Conservation (phyloP, 2,113 vertebrate genomes). For the Eupsittula cactorum region DNA sequence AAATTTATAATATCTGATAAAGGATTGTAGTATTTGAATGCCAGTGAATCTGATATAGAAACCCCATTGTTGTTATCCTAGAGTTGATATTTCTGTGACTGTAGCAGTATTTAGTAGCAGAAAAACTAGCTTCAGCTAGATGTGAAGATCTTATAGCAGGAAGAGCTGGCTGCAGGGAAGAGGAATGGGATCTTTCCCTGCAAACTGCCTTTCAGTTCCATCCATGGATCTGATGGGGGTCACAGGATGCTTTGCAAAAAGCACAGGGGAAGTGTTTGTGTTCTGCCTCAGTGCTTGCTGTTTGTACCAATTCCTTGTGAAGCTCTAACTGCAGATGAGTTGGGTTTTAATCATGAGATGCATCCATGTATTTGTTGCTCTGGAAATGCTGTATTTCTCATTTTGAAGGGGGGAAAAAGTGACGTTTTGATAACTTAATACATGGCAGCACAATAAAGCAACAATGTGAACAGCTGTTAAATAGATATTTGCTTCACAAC, state of each 20-base stretch:
- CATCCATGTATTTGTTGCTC: neutral
- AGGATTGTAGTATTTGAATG: neutral
- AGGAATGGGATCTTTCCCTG: neutral
- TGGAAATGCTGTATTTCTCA: neutral
- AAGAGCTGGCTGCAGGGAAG: neutral
- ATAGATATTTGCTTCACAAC: neutral
- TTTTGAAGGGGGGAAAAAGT: neutral
- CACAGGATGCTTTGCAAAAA: neutral
- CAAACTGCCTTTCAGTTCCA: neutral
- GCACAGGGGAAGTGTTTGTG: neutral
- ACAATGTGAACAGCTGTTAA: neutral
- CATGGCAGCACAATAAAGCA: neutral
- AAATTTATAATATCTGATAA: neutral
- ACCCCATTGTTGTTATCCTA: accelerated
- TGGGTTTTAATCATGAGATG: neutral
- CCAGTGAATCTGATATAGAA: accelerated
- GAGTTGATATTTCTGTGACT: neutral
- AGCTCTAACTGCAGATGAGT: neutral
- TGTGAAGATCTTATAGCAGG: neutral
- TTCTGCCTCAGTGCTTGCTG: neutral
- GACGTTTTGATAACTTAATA: neutral
- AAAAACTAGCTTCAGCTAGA: accelerated
- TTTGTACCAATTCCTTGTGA: neutral
- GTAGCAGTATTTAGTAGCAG: neutral
- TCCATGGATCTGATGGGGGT: neutral